These are phyloP conservation scores for Brachionichthys hirsutus DNA, from an alignment of 2,113 vertebrate genomes.

Conservation along the genomic window DNA sequence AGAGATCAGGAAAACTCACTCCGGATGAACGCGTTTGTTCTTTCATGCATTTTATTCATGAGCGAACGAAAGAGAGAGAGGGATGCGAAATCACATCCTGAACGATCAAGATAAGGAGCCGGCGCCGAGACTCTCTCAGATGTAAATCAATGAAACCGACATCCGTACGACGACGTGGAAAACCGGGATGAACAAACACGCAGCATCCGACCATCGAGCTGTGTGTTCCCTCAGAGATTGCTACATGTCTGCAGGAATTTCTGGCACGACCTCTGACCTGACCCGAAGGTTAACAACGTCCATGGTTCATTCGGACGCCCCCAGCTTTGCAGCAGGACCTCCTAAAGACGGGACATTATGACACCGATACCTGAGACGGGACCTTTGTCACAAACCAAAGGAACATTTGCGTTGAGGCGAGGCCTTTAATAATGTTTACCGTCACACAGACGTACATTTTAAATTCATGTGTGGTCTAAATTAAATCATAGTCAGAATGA, in stretches of 20 bases:
- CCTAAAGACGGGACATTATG: slow-evolving; percentile 32
- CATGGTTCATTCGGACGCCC: slow-evolving; percentile 30
- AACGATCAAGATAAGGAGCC: slow-evolving; percentile 29
- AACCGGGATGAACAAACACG: not conserved
- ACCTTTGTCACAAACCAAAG: too few relatives aligned
- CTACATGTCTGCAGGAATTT: slow-evolving; percentile 38
- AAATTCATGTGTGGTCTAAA: slow-evolving; percentile 34
- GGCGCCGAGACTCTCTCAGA: slow-evolving; percentile 1
- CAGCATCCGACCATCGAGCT: not conserved
- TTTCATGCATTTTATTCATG: too few relatives aligned
- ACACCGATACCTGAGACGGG: not conserved
- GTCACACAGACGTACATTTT: too few relatives aligned
- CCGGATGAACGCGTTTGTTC: too few relatives aligned
- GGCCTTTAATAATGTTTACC: too few relatives aligned
- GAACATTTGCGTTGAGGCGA: too few relatives aligned
- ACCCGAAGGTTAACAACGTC: slow-evolving; percentile 41
- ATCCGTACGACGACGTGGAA: not conserved
- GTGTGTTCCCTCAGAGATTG: not conserved
- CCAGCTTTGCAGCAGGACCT: slow-evolving; percentile 1
- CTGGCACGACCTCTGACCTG: slow-evolving; percentile 50
- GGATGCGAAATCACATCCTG: not conserved
- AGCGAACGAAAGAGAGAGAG: not conserved
- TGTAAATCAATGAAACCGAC: not conserved
- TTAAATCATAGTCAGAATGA: slow-evolving; percentile 17
- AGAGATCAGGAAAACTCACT: slow-evolving; percentile 18